A percentile compares a stretch with the other conserved stretches of the same genome.
These are phyloP conservation scores for Hemichromis elongatus DNA, from an alignment of 2,113 vertebrate species.

Conservation along the genomic window DNA sequence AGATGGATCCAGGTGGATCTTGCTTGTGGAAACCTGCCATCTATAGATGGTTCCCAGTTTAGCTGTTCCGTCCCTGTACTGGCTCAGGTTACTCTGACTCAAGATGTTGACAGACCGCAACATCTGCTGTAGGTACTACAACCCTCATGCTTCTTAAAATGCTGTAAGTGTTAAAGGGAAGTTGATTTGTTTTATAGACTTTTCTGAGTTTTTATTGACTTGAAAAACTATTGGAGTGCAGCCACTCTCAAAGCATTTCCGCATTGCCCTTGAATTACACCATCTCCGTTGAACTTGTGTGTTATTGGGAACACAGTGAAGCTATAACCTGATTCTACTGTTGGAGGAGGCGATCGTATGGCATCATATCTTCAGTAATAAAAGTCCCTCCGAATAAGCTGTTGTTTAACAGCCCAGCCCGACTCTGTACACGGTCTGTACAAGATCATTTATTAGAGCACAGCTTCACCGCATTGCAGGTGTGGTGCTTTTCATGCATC, in stretches of 20 bases:
- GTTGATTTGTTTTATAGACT: slow-evolving; percentile 38
- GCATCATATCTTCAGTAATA: slow-evolving; percentile 35
- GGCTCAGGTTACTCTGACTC: slow-evolving; percentile 21
- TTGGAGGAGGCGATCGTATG: slow-evolving; percentile 8
- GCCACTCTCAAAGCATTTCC: not conserved
- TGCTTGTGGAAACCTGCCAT: slow-evolving; percentile 9
- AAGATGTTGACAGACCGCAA: slow-evolving; percentile 27
- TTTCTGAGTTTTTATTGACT: slow-evolving; percentile 47
- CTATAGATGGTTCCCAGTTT: slow-evolving; percentile 39
- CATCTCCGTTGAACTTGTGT: not conserved
- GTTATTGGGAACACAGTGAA: slow-evolving; percentile 41
- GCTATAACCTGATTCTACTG: slow-evolving; percentile 38
- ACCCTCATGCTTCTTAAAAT: not conserved
- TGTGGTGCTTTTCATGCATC: slow-evolving; percentile 13
- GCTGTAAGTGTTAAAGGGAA: slow-evolving; percentile 1
- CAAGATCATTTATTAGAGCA: slow-evolving; percentile 46
- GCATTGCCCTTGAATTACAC: slow-evolving; percentile 34
- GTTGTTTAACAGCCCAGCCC: not conserved
- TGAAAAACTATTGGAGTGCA: not conserved
- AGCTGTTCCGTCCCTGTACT: slow-evolving; percentile 22
- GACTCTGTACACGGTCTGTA: not conserved
- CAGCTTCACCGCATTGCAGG: slow-evolving; percentile 36
- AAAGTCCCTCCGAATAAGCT: slow-evolving; percentile 17
- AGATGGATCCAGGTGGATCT: slow-evolving; percentile 18
- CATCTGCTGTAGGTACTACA: slow-evolving; percentile 36